phyloP scores from a whole-genome alignment of 2,797 vertebrate genomes.

The Lepidocolaptes lacrymiger region DNA sequence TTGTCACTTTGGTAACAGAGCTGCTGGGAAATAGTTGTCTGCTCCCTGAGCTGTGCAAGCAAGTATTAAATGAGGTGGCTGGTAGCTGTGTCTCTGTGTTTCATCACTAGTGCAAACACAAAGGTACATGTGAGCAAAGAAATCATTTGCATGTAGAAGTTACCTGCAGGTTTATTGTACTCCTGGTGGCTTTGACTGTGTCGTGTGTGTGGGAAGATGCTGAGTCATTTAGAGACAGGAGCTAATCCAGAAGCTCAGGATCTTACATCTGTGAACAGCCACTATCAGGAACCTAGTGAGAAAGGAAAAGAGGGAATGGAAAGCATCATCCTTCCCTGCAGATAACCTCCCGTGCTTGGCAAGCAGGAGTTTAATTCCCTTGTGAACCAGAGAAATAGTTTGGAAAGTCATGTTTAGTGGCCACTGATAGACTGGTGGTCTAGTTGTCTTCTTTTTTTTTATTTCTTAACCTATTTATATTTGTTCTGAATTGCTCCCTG shows the following conservation, averaged over 20 bases:
- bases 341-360: background rate
- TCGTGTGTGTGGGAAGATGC: background rate
- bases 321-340: background rate
- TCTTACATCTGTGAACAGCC: background rate
- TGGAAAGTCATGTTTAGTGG: background rate
- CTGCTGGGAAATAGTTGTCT: slow-evolving; percentile 27
- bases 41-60: background rate
- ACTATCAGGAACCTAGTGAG: background rate
- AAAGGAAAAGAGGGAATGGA: background rate
- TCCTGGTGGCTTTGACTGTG: background rate
- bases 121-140: background rate
- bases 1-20: slow-evolving; percentile 65
- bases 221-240: background rate
- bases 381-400: background rate
- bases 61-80: background rate
- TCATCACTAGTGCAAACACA: background rate
- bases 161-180: background rate
- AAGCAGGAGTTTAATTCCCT: background rate
- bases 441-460: background rate
- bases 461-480: background rate
- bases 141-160: background rate
- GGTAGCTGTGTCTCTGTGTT: slow-evolving; percentile 2
- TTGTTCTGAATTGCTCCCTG: background rate
- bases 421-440: background rate
- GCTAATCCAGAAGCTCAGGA: background rate